These are phyloP conservation scores for Rotaria magnacalcarata DNA, from an alignment of 2,888 invertebrate genomes.

Conservation along the genomic window DNA sequence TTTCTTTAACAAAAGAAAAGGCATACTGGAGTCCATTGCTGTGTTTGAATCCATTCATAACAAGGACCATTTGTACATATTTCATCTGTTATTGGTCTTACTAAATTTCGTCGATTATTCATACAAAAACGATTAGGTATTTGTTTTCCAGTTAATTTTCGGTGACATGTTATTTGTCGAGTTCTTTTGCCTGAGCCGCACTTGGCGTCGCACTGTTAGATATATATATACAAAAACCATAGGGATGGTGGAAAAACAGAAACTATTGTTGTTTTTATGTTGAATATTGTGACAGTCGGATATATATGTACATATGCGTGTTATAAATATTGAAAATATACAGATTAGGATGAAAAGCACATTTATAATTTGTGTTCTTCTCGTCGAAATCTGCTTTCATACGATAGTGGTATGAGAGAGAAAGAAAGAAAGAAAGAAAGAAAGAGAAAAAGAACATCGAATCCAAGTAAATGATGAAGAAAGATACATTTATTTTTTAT, in stretches of 20 bases:
- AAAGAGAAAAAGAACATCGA: not conserved
- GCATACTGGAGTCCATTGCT: not conserved
- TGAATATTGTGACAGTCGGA: not conserved
- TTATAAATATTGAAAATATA: not conserved
- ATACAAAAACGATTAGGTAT: not conserved
- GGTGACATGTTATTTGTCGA: not conserved
- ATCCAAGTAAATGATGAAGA: not conserved
- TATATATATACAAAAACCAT: slow-evolving; percentile 2
- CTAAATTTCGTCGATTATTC: not conserved
- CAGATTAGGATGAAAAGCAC: slow-evolving; percentile 7
- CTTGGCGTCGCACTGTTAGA: not conserved
- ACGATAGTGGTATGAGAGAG: not conserved
- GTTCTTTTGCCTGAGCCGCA: slow-evolving; percentile 9
- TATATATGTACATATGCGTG: slow-evolving; percentile 1
- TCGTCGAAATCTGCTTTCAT: not conserved
- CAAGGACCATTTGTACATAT: not conserved
- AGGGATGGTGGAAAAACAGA: not conserved
- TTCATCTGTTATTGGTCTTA: not conserved
- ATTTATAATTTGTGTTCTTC: not conserved
- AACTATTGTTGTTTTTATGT: not conserved
- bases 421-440: not conserved
- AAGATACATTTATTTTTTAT: not conserved
- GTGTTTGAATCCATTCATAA: slow-evolving; percentile 6
- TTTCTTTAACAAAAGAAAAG: not conserved
- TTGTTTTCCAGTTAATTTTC: not conserved